Evolutionary conservation across 2,888 invertebrate genomes (phyloP), one percentile per base, ranked within the genome.

Genomic region (Coelinius sp.): DNA sequence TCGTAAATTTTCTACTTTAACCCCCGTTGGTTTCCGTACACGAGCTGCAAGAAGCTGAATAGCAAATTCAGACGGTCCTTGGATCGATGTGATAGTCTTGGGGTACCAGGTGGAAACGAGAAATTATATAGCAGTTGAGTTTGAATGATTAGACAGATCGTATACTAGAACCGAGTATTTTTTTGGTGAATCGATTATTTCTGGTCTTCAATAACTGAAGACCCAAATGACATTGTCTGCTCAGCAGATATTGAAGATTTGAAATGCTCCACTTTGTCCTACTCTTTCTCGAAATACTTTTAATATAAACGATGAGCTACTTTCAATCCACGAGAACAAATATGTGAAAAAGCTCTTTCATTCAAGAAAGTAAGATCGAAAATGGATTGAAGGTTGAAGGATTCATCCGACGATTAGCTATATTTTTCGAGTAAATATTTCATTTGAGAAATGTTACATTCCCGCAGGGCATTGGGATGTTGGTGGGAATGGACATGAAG

Each of bases 1-100:
- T 68, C 56, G 68, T 56, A 68, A 68, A 68, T 56, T 68, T 56
- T 41, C 24, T 24, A 63, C 63, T 63, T 63, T 63, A 63, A 22
- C 24, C 35, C 12, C 25, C 27, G 24, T 10, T n/a, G 22, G 63
- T 41, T 14, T 22, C 25, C n/a, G n/a, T n/a, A 41, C n/a, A 24
- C 10, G 22, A 24, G 24, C 22, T 24, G 41, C 12, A 41, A 63
- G 41, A 1, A 63, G 24, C 63, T 63, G 63, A 63, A 63, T 63
- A 20, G 63, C 38, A 63, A 63, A 63, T 63, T 63, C 14, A 17
- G 31, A 35, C 17, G 31, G 17, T 35, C 27, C 35, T 59, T 20
- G 17, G 17, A n/a, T n/a, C n/a, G 59, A 59, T 59, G 20, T 17
- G 17, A 25, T 31, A 59, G 59, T 31, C 59, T 20, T 20, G 35